Conservation (phyloP, 2,797 vertebrate species). For the Ara ararauna region DNA sequence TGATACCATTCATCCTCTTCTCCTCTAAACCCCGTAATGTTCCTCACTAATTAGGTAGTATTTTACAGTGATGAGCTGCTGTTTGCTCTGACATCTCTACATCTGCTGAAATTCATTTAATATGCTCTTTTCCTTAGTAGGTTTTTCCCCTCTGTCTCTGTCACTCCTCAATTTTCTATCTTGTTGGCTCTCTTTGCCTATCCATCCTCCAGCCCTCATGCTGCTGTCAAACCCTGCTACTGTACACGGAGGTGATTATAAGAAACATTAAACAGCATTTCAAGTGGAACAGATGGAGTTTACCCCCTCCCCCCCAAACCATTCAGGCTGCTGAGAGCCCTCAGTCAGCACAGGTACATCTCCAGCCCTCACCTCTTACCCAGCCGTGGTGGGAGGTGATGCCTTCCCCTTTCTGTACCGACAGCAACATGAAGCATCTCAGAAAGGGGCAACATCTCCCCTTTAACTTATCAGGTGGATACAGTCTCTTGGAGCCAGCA, state of each 20-base stretch:
- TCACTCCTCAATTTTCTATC: background rate
- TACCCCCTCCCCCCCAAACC: background rate
- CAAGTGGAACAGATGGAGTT: constrained; percentile 28
- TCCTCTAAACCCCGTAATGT: background rate
- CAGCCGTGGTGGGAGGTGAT: background rate
- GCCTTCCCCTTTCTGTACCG: background rate
- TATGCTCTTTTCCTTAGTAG: background rate
- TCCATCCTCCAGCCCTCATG: background rate
- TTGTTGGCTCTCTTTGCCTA: background rate
- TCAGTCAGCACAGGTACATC: background rate
- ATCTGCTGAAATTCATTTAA: background rate
- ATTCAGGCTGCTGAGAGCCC: background rate
- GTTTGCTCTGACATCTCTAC: background rate
- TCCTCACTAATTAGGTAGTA: background rate
- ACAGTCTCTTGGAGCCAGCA: background rate
- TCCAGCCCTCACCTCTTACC: background rate
- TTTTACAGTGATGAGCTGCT: background rate
- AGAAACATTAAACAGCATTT: constrained; percentile 46
- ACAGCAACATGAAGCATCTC: background rate
- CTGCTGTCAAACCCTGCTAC: constrained; percentile 15
- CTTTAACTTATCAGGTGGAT: background rate
- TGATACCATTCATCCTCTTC: background rate
- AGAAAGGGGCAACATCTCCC: background rate
- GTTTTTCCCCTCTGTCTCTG: background rate
- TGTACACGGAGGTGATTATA: background rate